These are phyloP conservation scores for Lucinisca nassula DNA, from an alignment of 2,888 invertebrate genomes.

Conservation along the genomic window DNA sequence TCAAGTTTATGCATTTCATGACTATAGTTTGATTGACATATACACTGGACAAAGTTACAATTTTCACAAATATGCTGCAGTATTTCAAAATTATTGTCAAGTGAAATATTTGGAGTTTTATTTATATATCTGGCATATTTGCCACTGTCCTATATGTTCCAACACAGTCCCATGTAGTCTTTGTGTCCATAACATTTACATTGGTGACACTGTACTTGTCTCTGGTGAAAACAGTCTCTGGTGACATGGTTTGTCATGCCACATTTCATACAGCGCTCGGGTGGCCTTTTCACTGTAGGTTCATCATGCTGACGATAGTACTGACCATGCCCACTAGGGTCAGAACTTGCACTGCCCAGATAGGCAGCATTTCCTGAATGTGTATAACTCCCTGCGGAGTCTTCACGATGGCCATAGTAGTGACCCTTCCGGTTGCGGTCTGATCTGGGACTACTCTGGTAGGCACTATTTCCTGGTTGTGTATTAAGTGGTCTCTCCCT, in stretches of 20 bases:
- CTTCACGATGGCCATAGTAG: neutral
- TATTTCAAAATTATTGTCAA: neutral
- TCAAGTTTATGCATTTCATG: neutral
- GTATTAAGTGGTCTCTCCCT: no score
- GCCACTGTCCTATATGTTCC: conserved; percentile 11
- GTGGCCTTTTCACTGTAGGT: neutral
- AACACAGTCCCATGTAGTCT: neutral
- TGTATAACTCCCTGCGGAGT: neutral
- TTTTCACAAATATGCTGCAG: neutral
- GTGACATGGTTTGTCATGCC: conserved; percentile 12
- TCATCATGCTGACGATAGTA: neutral
- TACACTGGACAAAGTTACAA: neutral
- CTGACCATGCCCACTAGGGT: neutral
- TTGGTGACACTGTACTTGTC: neutral
- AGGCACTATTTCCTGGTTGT: no score
- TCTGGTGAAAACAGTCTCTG: neutral
- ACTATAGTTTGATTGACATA: neutral
- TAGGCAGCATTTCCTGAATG: neutral
- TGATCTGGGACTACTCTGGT: no score
- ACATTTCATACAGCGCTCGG: conserved; percentile 2
- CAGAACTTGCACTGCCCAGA: neutral
- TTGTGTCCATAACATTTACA: conserved; percentile 12
- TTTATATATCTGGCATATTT: conserved; percentile 7
- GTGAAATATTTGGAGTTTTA: neutral
- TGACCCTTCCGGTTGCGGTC: neutral